phyloP scores from a whole-genome alignment of 2,888 invertebrate species.

The Lasius fuliginosus region DNA sequence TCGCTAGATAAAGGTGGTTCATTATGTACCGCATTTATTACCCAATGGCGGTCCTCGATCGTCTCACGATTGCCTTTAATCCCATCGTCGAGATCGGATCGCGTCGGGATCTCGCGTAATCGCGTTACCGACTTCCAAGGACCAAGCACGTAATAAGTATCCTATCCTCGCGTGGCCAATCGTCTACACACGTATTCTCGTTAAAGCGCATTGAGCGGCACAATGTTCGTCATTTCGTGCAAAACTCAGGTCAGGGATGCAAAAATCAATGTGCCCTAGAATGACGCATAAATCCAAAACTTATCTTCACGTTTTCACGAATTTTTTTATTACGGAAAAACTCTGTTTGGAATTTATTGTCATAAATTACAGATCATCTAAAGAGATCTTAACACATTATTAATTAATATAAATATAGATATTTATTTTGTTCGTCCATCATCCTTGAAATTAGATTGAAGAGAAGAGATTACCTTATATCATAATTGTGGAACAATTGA shows the following conservation, averaged over 20 bases:
- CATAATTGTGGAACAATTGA: neutral
- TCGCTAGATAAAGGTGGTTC: conserved; percentile 47
- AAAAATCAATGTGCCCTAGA: conserved; percentile 13
- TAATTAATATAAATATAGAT: neutral
- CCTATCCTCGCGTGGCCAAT: conserved; percentile 14
- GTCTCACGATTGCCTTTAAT: conserved; percentile 46
- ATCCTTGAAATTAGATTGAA: neutral
- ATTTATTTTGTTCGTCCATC: neutral
- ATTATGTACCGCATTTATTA: conserved; percentile 53
- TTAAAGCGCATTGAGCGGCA: conserved; percentile 34
- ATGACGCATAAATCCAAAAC: too few relatives aligned
- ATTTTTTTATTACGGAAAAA: too few relatives aligned
- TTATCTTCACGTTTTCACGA: too few relatives aligned
- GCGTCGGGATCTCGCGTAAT: conserved; percentile 43
- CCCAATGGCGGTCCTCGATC: conserved; percentile 50
- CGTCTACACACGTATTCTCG: conserved; percentile 34
- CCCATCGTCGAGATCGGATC: conserved; percentile 44
- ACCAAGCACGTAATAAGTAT: conserved; percentile 34
- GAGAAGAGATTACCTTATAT: neutral
- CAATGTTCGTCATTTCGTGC: conserved; percentile 8
- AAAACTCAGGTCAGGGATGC: conserved; percentile 30
- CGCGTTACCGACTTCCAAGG: conserved; percentile 40
- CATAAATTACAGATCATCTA: too few relatives aligned
- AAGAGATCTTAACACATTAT: neutral
- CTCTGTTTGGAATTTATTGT: too few relatives aligned